Evolutionary conservation across 2,797 vertebrate species (phyloP).

Genomic region (Notamacropus eugenii): DNA sequence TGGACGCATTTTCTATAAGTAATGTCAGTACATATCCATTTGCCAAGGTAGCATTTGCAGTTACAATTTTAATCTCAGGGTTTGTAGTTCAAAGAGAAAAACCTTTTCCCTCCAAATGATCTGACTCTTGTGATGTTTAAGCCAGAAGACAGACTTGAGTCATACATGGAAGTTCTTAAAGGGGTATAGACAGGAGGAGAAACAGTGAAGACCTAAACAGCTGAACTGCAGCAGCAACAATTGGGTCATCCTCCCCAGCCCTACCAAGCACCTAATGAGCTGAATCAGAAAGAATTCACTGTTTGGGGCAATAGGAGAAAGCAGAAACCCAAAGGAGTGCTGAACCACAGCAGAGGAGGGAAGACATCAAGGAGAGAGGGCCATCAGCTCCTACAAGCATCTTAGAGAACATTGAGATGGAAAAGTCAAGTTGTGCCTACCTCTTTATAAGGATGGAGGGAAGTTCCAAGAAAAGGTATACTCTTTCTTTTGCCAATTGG

Average conservation of each 20-base stretch:
- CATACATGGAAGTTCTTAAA: not conserved
- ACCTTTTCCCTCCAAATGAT: not conserved
- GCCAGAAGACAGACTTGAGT: not conserved
- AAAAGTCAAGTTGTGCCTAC: not conserved
- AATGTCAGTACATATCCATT: not conserved
- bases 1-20: not conserved
- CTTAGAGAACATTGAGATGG: not conserved
- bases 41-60: not conserved
- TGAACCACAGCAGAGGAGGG: not conserved
- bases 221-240: not conserved
- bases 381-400: not conserved
- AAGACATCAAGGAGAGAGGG: not conserved
- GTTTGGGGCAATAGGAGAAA: not conserved
- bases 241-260: not conserved
- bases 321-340: not conserved
- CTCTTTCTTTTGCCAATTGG: not conserved
- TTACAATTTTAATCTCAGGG: not conserved
- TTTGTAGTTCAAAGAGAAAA: not conserved
- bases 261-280: not conserved
- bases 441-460: not conserved
- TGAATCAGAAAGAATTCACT: not conserved
- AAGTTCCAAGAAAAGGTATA: not conserved
- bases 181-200: not conserved
- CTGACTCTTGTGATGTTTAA: not conserved
- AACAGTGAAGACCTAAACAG: not conserved